phyloP scores from a whole-genome alignment of 2,888 invertebrate genomes.

The Molorchus minor region DNA sequence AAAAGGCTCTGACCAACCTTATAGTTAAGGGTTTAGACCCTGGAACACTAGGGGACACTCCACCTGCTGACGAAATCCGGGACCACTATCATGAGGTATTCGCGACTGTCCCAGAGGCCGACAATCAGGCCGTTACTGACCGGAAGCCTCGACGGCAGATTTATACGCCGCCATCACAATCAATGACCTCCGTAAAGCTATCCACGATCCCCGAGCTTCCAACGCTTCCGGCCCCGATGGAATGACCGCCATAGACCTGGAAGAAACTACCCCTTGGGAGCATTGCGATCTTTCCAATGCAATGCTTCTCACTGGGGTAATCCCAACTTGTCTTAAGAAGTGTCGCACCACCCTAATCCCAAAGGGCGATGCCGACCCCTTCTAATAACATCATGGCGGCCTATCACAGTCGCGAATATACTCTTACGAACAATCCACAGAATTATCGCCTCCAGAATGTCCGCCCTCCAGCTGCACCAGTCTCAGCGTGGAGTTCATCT shows the following conservation, averaged over 20 bases:
- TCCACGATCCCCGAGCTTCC: neutral
- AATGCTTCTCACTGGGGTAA: neutral
- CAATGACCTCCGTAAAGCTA: neutral
- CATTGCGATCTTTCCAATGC: neutral
- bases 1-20: neutral
- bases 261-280: neutral
- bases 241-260: neutral
- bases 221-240: neutral
- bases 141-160: neutral
- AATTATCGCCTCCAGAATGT: slow-evolving; percentile 19
- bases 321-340: slow-evolving; percentile 15
- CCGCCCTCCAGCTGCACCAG: slow-evolving; percentile 9
- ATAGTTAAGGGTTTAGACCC: neutral
- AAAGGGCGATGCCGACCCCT: too few species aligned
- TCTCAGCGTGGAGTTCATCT: slow-evolving; percentile 36
- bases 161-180: neutral
- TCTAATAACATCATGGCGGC: slow-evolving; percentile 25
- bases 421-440: slow-evolving; percentile 23
- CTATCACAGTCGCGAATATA: slow-evolving; percentile 31
- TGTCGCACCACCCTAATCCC: too few species aligned
- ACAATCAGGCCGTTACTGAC: neutral
- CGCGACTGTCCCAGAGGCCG: neutral
- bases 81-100: neutral
- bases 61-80: neutral
- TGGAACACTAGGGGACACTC: neutral